A percentile compares a stretch with the other conserved stretches of the same genome.
These are phyloP conservation scores for Periplaneta americana DNA, from an alignment of 1,140 invertebrate species.

Conservation along the genomic window DNA sequence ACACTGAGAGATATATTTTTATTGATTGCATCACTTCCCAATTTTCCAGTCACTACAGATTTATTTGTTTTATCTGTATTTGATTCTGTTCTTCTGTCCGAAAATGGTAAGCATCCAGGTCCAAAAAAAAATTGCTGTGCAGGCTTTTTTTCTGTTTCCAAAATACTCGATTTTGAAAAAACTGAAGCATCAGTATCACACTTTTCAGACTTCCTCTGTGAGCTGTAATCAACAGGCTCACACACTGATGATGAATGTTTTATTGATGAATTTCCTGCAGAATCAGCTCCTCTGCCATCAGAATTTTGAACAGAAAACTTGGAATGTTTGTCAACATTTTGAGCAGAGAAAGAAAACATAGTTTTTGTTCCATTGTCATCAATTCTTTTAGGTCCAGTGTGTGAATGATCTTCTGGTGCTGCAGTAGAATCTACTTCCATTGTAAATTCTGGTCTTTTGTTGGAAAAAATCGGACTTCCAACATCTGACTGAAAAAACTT, in stretches of 20 bases:
- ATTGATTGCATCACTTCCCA: background rate
- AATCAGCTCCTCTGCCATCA: background rate
- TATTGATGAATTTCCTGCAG: background rate
- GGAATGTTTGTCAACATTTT: background rate
- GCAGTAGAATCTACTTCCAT: background rate
- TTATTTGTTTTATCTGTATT: background rate
- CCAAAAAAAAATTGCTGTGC: constrained; percentile 7
- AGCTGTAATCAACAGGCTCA: background rate
- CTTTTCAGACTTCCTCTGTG: background rate
- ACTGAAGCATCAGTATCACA: background rate
- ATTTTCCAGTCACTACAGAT: background rate
- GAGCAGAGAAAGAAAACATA: background rate
- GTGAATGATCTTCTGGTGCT: background rate
- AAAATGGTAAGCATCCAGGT: background rate
- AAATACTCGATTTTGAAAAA: background rate
- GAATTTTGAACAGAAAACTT: background rate
- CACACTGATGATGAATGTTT: background rate
- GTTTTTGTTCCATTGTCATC: background rate
- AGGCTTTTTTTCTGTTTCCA: background rate
- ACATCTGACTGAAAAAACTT: background rate
- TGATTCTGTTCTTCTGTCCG: background rate
- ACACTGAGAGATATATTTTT: background rate
- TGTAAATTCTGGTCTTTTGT: background rate
- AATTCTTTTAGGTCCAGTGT: background rate
- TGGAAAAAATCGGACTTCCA: background rate